phyloP scores from a whole-genome alignment of 2,797 vertebrate species.

The Pangasius macronema region DNA sequence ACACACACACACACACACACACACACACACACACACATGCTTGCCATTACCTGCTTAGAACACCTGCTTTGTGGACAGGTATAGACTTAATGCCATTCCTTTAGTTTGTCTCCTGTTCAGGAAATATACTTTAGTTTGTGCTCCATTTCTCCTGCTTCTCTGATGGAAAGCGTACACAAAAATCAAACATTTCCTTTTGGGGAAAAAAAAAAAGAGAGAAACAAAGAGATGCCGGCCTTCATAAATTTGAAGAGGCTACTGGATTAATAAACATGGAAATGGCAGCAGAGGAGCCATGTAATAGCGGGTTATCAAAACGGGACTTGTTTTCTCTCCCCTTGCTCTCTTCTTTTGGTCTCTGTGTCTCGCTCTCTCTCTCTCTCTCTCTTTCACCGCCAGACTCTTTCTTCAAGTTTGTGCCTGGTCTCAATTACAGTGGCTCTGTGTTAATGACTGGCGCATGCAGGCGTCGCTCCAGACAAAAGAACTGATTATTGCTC shows the following conservation, averaged over 20 bases:
- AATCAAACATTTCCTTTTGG: background rate
- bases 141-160: background rate
- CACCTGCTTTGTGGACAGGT: constrained; percentile 25
- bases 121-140: background rate
- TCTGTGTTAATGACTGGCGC: constrained; percentile 93
- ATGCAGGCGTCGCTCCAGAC: constrained; percentile 92
- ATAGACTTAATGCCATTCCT: constrained; percentile 4
- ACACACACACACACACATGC: constrained; percentile 3
- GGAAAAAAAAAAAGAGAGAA: background rate
- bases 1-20: constrained; percentile 21
- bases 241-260: background rate
- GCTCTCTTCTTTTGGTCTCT: background rate
- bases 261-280: constrained; percentile 15
- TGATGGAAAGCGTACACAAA: background rate
- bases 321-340: background rate
- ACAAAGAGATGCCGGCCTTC: background rate
- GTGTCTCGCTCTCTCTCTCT: background rate
- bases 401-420: constrained; percentile 13
- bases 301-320: background rate
- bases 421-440: constrained; percentile 69
- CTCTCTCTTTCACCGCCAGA: background rate
- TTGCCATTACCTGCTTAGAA: constrained; percentile 24
- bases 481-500: constrained; percentile 96
- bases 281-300: background rate
- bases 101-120: background rate